phyloP scores from a whole-genome alignment of 1,140 invertebrate genomes.

The Elysia chlorotica region DNA sequence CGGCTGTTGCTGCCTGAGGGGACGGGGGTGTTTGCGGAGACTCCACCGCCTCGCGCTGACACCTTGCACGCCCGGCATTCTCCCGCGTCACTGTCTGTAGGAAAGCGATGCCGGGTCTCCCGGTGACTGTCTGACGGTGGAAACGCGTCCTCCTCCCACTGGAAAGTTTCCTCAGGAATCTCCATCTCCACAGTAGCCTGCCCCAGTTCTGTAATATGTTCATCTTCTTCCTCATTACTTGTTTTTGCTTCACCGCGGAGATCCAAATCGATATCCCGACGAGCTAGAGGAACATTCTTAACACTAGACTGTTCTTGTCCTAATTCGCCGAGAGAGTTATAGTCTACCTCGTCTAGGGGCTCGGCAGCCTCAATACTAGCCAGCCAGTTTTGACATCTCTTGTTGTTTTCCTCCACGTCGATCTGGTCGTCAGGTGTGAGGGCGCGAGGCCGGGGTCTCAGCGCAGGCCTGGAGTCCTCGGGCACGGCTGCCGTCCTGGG shows the following conservation, averaged over 20 bases:
- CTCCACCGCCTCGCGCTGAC: no score
- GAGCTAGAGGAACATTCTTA: not conserved
- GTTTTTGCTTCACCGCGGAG: conserved; percentile 8
- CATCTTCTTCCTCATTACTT: not conserved
- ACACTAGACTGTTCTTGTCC: not conserved
- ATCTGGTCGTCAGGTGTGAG: conserved; percentile 36
- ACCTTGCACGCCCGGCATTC: no score
- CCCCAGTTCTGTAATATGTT: conserved; percentile 23
- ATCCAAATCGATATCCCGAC: not conserved
- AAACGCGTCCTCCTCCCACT: conserved; percentile 34
- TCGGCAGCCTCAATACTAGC: conserved; percentile 47
- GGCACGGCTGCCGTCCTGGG: conserved; percentile 44
- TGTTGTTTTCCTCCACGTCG: conserved; percentile 49
- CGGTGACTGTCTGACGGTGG: no score
- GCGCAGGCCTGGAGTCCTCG: conserved; percentile 46
- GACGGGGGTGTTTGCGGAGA: no score
- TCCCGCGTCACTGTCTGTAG: no score
- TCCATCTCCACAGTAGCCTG: conserved; percentile 50
- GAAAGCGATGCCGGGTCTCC: no score
- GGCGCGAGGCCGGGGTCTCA: conserved; percentile 32
- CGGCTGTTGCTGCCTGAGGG: no score
- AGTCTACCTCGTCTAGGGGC: conserved; percentile 41
- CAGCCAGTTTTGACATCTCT: conserved; percentile 55
- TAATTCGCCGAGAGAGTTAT: no score
- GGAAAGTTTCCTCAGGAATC: conserved; percentile 51